Base-by-base conservation (phyloP, 2,888 invertebrate genomes). In the Ormyrus nitidulus region DNA sequence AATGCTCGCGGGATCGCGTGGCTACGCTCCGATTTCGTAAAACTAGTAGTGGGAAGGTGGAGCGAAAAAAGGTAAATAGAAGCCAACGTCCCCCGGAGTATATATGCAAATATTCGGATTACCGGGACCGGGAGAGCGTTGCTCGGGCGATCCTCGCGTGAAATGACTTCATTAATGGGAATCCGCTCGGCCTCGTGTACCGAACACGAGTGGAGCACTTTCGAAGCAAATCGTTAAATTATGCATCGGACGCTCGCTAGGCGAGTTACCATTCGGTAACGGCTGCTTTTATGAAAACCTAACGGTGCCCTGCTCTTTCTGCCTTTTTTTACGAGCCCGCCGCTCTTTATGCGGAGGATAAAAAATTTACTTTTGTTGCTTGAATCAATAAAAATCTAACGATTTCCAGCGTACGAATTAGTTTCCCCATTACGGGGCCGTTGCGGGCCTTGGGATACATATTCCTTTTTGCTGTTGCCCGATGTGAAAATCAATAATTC, bases 141-240 rank as follows among this genome's bases (percentile, higher is more conserved):
- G 44, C 49, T 44, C 10, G 10, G 9, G 19, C 44, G n/a, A 9
- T 59, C 6, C 61, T 6, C n/a, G 48, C 48, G 8, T 10, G n/a
- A 66, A 64, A 66, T 51, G 65, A 66, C 65, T 66, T 66, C 65
- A 66, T 66, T 66, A 66, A 66, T n/a, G 7, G 34, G 34, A 34
- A 34, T 34, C 34, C 34, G 34, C 56, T 11, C 13, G 13, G 11
- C 56, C 6, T 11, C 13, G 13, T 56, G 56, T 56, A 56, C 34
- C 34, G 34, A 34, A 34, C 34, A 34, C 34, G 34, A 34, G 34
- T 34, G 3, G 34, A 34, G 34, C 34, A 34, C 34, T 34, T 34
- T 34, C 34, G 34, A 34, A 4, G 34, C 34, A 34, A 34, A 34
- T 34, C n/a, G 56, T 34, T 34, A 34, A 34, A 34, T 34, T 34